Base-by-base conservation (phyloP, 2,888 invertebrate species). In the Smittia sp. region DNA sequence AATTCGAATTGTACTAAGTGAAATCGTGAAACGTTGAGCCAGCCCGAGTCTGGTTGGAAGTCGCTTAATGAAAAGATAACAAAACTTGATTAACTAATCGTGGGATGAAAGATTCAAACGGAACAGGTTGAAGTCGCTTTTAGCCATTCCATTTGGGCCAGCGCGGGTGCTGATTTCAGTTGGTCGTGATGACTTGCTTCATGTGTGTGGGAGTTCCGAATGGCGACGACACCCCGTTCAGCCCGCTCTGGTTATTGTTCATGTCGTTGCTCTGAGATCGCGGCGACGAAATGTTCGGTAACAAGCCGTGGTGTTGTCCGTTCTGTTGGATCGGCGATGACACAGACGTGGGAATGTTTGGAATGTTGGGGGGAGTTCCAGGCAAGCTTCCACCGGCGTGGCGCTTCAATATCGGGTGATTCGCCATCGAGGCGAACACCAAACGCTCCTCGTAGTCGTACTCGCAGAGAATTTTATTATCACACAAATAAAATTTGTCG, bases 401-500 rank as follows among this genome's bases (percentile, higher is more conserved):
- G 2, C 83, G 80, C 76, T 83, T 83, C 62, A 83, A 76, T 80
- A 82, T 82, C 74, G 95, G 94, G 81, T 94, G 94, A 85, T 93
- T 92, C 65, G 94, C 92, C 93, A 96, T 94, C 81, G 94, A 95
- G 76, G 96, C 96, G 81, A 96, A 96, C 76, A 96, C 94, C 83
- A 96, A 86, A 77, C 96, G 86, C 84, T 98, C 97, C 81, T 97
- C 96, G 81, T 97, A 98, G 83, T 98, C 98, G 81, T 96, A 96
- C 84, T 97, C 97, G 84, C 98, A 98, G 73, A 98, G 88, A 77
- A 98, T 97, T 86, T 96, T 96, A 85, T 97, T 97, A 84, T 97
- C 97, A 84, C 95, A 96, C 78, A 98, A 85, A 84, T 97, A 98
- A 84, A 96, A 98, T 76, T 95, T 89, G 83, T 98, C 98, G 38